Conservation (phyloP, 2,888 invertebrate genomes). For the Microctonus brassicae region DNA sequence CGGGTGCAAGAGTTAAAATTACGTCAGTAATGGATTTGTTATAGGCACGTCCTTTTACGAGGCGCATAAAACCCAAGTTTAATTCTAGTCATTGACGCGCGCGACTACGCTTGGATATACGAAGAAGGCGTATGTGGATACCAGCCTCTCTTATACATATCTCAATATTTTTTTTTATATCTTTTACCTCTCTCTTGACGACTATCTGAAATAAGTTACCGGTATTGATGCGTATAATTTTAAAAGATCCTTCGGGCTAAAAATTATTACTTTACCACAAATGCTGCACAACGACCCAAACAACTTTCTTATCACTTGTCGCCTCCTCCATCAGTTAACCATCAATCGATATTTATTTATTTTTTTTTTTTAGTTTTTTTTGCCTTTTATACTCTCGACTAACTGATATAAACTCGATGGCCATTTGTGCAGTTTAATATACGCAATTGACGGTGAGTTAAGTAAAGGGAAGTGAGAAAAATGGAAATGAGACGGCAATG, state of each 20-base stretch:
- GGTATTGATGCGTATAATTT: slow-evolving; percentile 22
- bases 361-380: slow-evolving; percentile 32
- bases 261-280: slow-evolving; percentile 9
- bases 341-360: slow-evolving; percentile 13
- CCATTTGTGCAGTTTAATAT: slow-evolving; percentile 24
- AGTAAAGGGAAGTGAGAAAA: slow-evolving; percentile 35
- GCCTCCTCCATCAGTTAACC: neutral
- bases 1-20: slow-evolving; percentile 50
- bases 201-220: neutral
- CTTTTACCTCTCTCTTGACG: neutral
- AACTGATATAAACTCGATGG: slow-evolving; percentile 20
- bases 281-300: neutral
- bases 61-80: slow-evolving; percentile 31
- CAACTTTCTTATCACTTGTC: slow-evolving; percentile 26
- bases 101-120: slow-evolving; percentile 1
- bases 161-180: too few species aligned
- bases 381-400: slow-evolving; percentile 14
- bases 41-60: slow-evolving; percentile 43
- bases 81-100: slow-evolving; percentile 43
- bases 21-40: slow-evolving; percentile 61
- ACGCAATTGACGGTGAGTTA: slow-evolving; percentile 38
- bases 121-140: slow-evolving; percentile 6
- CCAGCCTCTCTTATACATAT: neutral
- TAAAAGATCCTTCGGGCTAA: neutral
- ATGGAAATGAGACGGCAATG: neutral